Conservation (phyloP, 2,888 invertebrate species). For the Drosophila paramelanica region DNA sequence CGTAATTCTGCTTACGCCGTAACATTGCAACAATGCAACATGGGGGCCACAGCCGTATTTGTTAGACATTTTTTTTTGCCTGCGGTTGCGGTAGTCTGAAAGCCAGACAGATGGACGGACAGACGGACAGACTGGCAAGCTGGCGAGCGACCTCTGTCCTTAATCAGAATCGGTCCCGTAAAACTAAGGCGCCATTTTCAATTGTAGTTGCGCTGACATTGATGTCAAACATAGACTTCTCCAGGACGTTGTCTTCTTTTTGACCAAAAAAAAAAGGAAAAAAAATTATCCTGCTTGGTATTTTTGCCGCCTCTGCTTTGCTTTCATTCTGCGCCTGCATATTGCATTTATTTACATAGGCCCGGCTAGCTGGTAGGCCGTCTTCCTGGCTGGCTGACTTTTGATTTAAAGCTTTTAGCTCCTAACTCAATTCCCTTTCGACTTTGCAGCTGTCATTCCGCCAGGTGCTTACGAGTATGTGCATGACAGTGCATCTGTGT, state of each 20-base stretch:
- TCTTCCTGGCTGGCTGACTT: constrained; percentile 57
- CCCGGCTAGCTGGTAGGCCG: constrained; percentile 35
- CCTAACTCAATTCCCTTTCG: constrained; percentile 73
- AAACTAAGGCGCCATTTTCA: constrained; percentile 72
- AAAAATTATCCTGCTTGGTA: constrained; percentile 46
- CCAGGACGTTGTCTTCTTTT: constrained; percentile 46
- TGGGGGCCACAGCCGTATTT: constrained; percentile 52
- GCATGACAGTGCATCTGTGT: constrained; percentile 20
- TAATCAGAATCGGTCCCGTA: constrained; percentile 67
- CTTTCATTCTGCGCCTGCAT: constrained; percentile 63
- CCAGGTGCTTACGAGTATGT: constrained; percentile 50
- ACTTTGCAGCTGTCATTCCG: constrained; percentile 57
- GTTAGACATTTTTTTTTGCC: constrained; percentile 47
- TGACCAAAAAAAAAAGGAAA: constrained; percentile 43
- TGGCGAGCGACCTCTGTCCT: constrained; percentile 58
- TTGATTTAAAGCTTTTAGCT: constrained; percentile 75
- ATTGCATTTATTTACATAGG: constrained; percentile 78
- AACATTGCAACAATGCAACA: constrained; percentile 62
- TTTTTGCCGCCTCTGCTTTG: constrained; percentile 47
- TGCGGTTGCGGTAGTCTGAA: constrained; percentile 69
- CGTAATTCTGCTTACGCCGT: constrained; percentile 81
- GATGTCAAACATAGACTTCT: constrained; percentile 15
- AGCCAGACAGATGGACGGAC: constrained; percentile 33
- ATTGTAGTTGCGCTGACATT: constrained; percentile 53
- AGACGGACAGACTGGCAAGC: constrained; percentile 1